Base-by-base conservation (phyloP, 2,888 invertebrate genomes). In the Sinohyriopsis cumingii region DNA sequence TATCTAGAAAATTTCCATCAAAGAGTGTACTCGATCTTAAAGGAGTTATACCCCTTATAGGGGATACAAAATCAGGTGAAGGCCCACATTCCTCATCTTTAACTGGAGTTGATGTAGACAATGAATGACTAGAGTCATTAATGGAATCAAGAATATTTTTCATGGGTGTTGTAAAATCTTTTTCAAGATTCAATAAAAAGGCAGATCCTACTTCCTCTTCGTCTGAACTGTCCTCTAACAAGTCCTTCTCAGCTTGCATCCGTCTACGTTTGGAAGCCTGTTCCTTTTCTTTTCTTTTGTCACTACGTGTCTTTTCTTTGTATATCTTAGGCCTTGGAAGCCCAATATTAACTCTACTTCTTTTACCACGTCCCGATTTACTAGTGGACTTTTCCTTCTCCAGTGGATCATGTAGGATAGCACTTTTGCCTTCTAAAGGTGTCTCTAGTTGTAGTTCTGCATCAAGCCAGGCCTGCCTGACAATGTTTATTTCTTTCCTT, bases 271-370 rank as follows among this genome's bases (percentile, higher is more conserved):
- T 77, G 55, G 77, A 75, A 25, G 78, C 72, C 45, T 45, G 45
- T 45, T 45, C 45, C 45, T 45, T 45, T 7, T 72, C 69, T 63
- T 65, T 69, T 45, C 55, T 55, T 15, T 67, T 70, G 60, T 69
- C 73, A 20, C 56, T 53, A 53, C 71, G 77, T 20, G 57, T 67
- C 59, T 75, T 73, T 57, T 71, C 69, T 24, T 72, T 71, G 67
- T 82, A 83, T 15, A 83, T 70, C 61, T 73, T 82, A 54, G 83
- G 83, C 60, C 80, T 81, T n/a, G 83, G 83, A 28, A 83, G 70
- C 45, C 80, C 76, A 56, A 73, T 71, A 59, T 76, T 77, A 9
- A 74, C 63, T 63, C 74, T 71, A 18, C 73, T 25, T 59, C 67
- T 73, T 60, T 76, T 73, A 22, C 62, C 67, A 73, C 70, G 24